phyloP scores from a whole-genome alignment of 2,113 vertebrate species.

The Hemicordylus capensis region DNA sequence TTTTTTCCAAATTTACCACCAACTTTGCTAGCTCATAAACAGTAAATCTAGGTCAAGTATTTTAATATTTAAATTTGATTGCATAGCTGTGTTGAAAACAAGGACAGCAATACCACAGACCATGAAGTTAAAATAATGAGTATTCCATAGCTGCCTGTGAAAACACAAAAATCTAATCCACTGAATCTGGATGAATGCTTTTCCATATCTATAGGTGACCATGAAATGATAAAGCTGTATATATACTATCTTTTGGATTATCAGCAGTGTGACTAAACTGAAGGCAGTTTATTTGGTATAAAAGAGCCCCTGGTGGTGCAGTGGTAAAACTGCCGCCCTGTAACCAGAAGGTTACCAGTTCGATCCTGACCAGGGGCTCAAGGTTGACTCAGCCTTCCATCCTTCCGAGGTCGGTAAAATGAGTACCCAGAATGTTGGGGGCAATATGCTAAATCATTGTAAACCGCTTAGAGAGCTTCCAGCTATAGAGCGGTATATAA shows the following conservation, averaged over 20 bases:
- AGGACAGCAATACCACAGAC: not conserved
- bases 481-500: too few species aligned
- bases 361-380: too few species aligned
- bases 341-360: too few species aligned
- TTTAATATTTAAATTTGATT: not conserved
- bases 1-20: not conserved
- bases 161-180: not conserved
- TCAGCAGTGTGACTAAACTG: not conserved
- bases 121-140: not conserved
- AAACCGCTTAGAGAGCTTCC: too few species aligned
- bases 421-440: too few species aligned
- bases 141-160: not conserved
- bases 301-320: too few species aligned
- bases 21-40: not conserved
- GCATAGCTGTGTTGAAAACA: not conserved
- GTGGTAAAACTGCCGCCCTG: too few species aligned
- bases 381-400: too few species aligned
- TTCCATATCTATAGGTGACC: not conserved
- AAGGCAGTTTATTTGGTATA: not conserved
- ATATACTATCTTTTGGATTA: not conserved
- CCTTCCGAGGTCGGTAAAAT: too few species aligned
- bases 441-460: too few species aligned
- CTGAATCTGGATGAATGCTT: not conserved
- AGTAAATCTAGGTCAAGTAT: not conserved
- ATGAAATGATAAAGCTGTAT: too few species aligned